phyloP scores from a whole-genome alignment of 2,797 vertebrate genomes.

The Muscicapa comitata region DNA sequence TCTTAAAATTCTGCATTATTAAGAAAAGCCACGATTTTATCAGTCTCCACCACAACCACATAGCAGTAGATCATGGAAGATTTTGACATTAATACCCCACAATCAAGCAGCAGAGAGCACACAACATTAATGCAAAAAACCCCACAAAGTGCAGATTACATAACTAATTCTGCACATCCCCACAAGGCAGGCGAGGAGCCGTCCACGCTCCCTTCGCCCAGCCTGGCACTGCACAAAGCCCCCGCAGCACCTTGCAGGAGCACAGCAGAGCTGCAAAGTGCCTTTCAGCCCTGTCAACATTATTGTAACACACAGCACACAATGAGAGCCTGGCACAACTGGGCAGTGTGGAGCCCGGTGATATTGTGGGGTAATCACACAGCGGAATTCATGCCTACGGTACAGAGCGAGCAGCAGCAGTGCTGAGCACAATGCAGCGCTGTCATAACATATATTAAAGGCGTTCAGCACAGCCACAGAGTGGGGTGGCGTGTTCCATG shows the following conservation, averaged over 20 bases:
- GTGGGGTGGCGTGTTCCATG: background rate
- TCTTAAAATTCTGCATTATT: constrained; percentile 8
- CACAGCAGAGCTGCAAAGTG: background rate
- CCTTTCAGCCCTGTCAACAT: background rate
- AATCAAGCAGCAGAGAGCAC: constrained; percentile 23
- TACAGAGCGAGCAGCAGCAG: background rate
- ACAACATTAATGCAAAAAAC: background rate
- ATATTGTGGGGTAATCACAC: background rate
- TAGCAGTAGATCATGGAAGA: background rate
- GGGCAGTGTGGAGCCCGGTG: background rate
- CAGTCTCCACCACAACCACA: background rate
- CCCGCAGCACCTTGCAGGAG: background rate
- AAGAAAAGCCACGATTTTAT: constrained; percentile 11
- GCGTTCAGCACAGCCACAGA: background rate
- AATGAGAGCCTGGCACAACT: background rate
- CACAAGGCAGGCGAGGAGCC: background rate
- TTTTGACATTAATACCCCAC: constrained; percentile 46
- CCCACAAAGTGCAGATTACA: constrained; percentile 17
- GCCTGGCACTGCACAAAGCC: background rate
- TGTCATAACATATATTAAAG: background rate
- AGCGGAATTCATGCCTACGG: background rate
- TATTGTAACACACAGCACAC: background rate
- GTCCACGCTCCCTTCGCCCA: background rate
- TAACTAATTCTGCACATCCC: background rate
- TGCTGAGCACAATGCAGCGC: background rate